Evolutionary conservation across 2,888 invertebrate genomes (phyloP).

Genomic region (Trachelus stipa): DNA sequence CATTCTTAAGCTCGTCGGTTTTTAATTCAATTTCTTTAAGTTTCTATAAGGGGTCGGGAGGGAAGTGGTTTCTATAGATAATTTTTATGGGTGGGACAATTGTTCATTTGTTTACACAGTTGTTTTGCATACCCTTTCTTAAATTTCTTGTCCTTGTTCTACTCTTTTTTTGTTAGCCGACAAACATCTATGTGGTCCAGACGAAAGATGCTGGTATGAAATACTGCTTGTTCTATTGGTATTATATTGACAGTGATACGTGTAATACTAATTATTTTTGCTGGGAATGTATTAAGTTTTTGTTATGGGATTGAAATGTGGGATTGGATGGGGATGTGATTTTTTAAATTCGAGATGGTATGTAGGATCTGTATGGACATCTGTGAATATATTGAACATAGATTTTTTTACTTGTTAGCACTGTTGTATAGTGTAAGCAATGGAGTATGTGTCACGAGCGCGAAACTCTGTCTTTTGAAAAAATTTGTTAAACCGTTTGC

Average conservation of each 20-base stretch:
- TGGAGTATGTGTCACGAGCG: slow-evolving; percentile 32
- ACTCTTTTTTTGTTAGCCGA: background rate
- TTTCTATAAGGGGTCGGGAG: background rate
- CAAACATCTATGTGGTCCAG: background rate
- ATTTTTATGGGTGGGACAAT: background rate
- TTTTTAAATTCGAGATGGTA: background rate
- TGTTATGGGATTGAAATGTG: background rate
- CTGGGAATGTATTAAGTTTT: background rate
- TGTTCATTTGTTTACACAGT: background rate
- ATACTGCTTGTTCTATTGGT: background rate
- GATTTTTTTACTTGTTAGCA: background rate
- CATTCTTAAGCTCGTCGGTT: background rate
- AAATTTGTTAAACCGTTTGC: slow-evolving; percentile 30
- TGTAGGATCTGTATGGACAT: background rate
- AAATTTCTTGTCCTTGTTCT: background rate
- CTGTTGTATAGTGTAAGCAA: background rate
- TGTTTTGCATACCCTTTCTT: background rate
- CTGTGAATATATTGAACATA: background rate
- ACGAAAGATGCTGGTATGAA: background rate
- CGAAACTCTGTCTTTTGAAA: slow-evolving; percentile 31
- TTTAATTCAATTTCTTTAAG: slow-evolving; percentile 1
- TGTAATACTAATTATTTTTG: background rate
- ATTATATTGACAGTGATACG: background rate
- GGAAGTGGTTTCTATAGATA: background rate
- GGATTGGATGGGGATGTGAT: background rate